Base-by-base conservation (phyloP, 2,888 invertebrate genomes). In the Chironomus tentans region DNA sequence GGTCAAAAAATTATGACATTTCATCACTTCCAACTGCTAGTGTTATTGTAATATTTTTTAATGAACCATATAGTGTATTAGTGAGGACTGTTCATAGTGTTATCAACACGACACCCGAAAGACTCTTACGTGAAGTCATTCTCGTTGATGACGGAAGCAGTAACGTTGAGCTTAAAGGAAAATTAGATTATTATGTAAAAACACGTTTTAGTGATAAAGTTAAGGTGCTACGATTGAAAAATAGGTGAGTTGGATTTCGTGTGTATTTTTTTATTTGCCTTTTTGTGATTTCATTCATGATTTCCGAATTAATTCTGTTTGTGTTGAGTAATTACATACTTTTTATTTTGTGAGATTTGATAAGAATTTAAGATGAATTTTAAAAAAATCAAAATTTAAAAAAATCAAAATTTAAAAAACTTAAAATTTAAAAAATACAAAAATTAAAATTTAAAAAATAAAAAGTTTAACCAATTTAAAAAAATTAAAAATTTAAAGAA, bases 91-190 rank as follows among this genome's bases (percentile, higher is more conserved):
- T 92, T 78, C 89, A 91, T 82, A 91, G 91, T 80, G 91, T 92
- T 0, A 82, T 92, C 10, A 90, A 90, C 81, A 85, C 90, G 61
- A 88, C 91, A 61, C 91, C 91, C 21, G 82, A 86, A 5, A 82
- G 86, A 77, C 79, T 82, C 48, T 78, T 98, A 13, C 91, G 94
- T 82, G 97, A 98, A 85, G 92, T 98, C 77, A 92, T 98, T 80
- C 85, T 98, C 10, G 92, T 98, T n/a, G 97, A 98, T 82, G 98
- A 98, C 84, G 91, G 90, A 82, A 96, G 96, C 78, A 92, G 93
- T 56, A 88, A 93, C 84, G 87, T 82, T 79, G 92, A 88, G 80
- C 85, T 92, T 78, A 90, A 90, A 81, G 91, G 88, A 77, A 90
- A 91, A 80, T 85, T 97, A 74, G 90, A 92, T 79, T 89, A 93